Conservation (phyloP, 2,888 invertebrate genomes). For the Plagodis dolabraria region DNA sequence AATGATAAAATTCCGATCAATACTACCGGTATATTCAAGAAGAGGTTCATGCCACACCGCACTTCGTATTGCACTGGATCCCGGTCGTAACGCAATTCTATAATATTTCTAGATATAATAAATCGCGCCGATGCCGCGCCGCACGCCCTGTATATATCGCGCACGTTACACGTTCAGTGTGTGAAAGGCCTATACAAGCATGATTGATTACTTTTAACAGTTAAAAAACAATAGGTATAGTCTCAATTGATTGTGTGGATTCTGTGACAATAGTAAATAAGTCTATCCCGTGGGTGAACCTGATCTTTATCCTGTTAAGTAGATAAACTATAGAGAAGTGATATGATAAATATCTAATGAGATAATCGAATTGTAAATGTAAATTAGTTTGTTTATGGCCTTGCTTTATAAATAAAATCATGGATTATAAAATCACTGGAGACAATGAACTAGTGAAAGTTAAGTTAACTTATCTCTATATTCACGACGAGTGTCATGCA, state of each 20-base stretch:
- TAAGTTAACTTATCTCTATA: too few relatives aligned
- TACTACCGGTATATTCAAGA: too few relatives aligned
- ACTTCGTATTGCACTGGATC: too few relatives aligned
- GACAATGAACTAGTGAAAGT: too few relatives aligned
- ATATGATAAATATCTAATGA: conserved; percentile 43
- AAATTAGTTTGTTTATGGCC: conserved; percentile 42
- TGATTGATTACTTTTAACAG: conserved; percentile 20
- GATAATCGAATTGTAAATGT: conserved; percentile 50
- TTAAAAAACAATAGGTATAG: conserved; percentile 28
- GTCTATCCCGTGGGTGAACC: conserved; percentile 45
- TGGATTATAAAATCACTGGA: neutral
- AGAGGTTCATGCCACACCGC: too few relatives aligned
- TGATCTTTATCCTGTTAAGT: conserved; percentile 46
- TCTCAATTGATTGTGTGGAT: conserved; percentile 49
- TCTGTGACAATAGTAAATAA: conserved; percentile 57
- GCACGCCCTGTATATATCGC: too few relatives aligned
- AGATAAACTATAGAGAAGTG: conserved; percentile 32
- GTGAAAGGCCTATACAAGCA: conserved; percentile 7
- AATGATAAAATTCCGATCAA: too few relatives aligned
- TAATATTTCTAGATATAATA: too few relatives aligned
- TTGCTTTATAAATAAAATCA: conserved; percentile 17
- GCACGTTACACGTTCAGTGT: too few relatives aligned
- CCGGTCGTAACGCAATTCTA: too few relatives aligned
- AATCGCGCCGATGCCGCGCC: too few relatives aligned
- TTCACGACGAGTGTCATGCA: too few relatives aligned